Percentiles rank a stretch among this genome's conserved stretches.
These are phyloP conservation scores for Drosophila ironensis DNA, from an alignment of 1,140 invertebrate genomes.

Conservation along the genomic window DNA sequence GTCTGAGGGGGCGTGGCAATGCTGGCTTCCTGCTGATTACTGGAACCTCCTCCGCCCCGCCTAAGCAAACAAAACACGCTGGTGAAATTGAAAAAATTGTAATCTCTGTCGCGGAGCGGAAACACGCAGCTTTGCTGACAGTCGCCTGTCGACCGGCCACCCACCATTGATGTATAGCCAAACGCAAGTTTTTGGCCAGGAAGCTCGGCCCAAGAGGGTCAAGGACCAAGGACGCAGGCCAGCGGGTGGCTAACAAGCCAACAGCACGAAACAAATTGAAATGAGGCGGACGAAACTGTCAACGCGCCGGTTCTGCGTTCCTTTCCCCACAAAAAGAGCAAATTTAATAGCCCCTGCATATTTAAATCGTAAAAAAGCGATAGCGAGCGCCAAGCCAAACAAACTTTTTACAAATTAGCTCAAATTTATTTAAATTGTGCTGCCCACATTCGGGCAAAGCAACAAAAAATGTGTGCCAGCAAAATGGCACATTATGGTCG, in stretches of 20 bases:
- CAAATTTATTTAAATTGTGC: slow-evolving; percentile 71
- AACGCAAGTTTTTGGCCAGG: slow-evolving; percentile 18
- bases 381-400: slow-evolving; percentile 24
- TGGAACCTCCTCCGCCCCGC: neutral
- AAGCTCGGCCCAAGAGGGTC: slow-evolving; percentile 9
- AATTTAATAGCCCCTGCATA: slow-evolving; percentile 69
- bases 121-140: slow-evolving; percentile 64
- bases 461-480: slow-evolving; percentile 20
- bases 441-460: slow-evolving; percentile 38
- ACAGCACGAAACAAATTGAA: slow-evolving; percentile 67
- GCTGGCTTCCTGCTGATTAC: slow-evolving; percentile 35
- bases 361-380: slow-evolving; percentile 65
- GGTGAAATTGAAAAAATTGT: slow-evolving; percentile 68
- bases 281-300: slow-evolving; percentile 58
- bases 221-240: slow-evolving; percentile 32
- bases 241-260: slow-evolving; percentile 69
- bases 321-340: slow-evolving; percentile 8
- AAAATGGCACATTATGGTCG: slow-evolving; percentile 36
- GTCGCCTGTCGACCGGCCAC: slow-evolving; percentile 47
- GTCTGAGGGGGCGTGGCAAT: neutral
- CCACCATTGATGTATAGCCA: slow-evolving; percentile 65
- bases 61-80: slow-evolving; percentile 50
- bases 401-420: slow-evolving; percentile 75
- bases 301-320: slow-evolving; percentile 12
- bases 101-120: slow-evolving; percentile 69